Base-by-base conservation (phyloP, 2,113 vertebrate species). In the Vombatus ursinus region DNA sequence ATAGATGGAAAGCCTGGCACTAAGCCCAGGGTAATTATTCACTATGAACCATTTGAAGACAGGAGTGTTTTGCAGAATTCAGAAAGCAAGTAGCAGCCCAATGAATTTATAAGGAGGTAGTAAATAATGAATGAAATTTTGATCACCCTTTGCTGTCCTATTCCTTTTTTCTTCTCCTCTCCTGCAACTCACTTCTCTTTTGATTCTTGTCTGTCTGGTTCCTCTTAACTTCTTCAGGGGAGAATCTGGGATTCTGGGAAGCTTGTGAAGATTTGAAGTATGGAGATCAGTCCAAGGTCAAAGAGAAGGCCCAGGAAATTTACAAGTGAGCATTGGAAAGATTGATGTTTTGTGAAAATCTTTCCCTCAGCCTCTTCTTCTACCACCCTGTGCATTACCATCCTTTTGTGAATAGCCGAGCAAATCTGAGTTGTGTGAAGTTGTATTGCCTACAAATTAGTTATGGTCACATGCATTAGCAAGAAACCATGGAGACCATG, bases 231-330 rank as follows among this genome's bases (percentile, higher is more conserved):
- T 19, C 0, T 0, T 0, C 97, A 99, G 99, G 99, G 90, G 99
- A 99, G 98, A 99, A 99, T 96, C 98, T 99, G 98, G 99, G 99
- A 24, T 99, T 99, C 98, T 99, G 99, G 99, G 99, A 99, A 98
- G 98, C 99, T 44, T 99, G 99, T 94, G 99, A 99, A 95, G 99
- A 99, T 97, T 98, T 99, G 96, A 99, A 99, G 97, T 99, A 99
- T 23, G 99, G 99, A 91, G 98, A 99, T 52, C 99, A 99, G 50
- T 99, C 99, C 51, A 99, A 99, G 92, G 99, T 99, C 98, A 99
- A 99, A 97, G 99, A 99, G 97, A 99, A 99, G 97, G 99, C 99
- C 0, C 99, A 99, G 97, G 99, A 99, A 97, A 99, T 99, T 96
- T 99, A 99, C 98, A 99, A 99, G 99, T 99, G 96, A 98, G 99